A percentile compares a stretch with the other conserved stretches of the same genome.
Conservation (phyloP, 2,888 invertebrate genomes). For the Enchytraeus crypticus region DNA sequence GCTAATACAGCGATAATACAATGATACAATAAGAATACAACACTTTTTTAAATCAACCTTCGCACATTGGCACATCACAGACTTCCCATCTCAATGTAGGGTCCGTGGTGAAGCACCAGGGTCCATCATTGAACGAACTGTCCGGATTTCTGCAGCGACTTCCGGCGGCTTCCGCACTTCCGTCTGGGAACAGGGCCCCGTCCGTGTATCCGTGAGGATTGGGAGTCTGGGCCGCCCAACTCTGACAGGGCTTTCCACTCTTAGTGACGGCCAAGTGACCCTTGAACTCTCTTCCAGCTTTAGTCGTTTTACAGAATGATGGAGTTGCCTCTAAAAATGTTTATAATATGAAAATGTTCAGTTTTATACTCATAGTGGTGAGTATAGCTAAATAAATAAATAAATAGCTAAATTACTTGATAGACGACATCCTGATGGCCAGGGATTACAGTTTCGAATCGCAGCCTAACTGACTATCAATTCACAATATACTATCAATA, state of each 20-base stretch:
- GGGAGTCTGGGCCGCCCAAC: not conserved
- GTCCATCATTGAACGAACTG: not conserved
- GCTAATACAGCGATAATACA: too few species aligned
- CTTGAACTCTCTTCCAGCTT: not conserved
- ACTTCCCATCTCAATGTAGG: not conserved
- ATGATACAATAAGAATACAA: too few species aligned
- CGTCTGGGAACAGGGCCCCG: not conserved
- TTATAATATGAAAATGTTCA: not conserved
- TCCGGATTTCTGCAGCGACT: not conserved
- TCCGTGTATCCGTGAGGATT: not conserved
- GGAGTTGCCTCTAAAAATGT: not conserved
- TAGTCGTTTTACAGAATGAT: not conserved
- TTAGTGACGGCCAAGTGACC: not conserved
- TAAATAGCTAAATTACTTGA: too few species aligned
- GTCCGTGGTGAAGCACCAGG: conserved; percentile 3
- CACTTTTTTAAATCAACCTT: too few species aligned
- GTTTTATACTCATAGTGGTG: too few species aligned
- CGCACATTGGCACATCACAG: not conserved
- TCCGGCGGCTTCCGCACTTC: not conserved
- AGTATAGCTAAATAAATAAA: too few species aligned
- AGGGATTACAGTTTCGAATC: too few species aligned
- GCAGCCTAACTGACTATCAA: too few species aligned
- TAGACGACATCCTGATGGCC: too few species aligned
- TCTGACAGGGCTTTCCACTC: not conserved
- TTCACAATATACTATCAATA: too few species aligned